Conservation (phyloP, 2,888 invertebrate genomes). For the Diaperis boleti region DNA sequence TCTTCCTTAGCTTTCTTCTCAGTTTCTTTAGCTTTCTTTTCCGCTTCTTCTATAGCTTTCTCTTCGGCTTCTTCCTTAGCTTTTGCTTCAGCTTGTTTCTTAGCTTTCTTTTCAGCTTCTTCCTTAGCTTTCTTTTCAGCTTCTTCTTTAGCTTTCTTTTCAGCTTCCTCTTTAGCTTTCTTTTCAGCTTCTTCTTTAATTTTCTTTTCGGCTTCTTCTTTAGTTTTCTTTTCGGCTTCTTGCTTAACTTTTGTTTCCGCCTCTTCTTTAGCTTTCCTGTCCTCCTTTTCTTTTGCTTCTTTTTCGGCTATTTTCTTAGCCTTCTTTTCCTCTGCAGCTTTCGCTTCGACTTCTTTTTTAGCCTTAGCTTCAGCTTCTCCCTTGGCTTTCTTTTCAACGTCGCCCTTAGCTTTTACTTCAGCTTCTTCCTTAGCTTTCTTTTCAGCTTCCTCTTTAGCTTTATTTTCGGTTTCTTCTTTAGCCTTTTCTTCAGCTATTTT, state of each 20-base stretch:
- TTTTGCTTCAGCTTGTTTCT: too few species aligned
- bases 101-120: too few species aligned
- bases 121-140: too few species aligned
- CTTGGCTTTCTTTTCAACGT: conserved; percentile 32
- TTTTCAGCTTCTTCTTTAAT: too few species aligned
- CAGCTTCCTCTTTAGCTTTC: too few species aligned
- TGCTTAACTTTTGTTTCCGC: conserved; percentile 35
- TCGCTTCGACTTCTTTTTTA: conserved; percentile 43
- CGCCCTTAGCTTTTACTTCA: conserved; percentile 36
- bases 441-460: conserved; percentile 49
- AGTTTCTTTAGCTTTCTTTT: conserved; percentile 42
- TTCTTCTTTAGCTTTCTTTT: too few species aligned
- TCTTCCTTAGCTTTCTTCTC: conserved; percentile 53
- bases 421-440: conserved; percentile 42
- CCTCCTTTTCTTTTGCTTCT: background rate
- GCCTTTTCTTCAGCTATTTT: conserved; percentile 34
- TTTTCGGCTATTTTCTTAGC: conserved; percentile 32
- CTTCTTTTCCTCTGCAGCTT: conserved; percentile 41
- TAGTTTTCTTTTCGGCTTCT: too few species aligned
- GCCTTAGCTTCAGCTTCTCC: too few species aligned
- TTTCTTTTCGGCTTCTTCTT: too few species aligned
- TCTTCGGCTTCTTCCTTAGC: conserved; percentile 18
- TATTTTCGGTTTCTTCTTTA: conserved; percentile 54
- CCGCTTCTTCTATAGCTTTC: conserved; percentile 1
- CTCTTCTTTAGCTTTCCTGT: conserved; percentile 25